Base-by-base conservation (phyloP, 2,113 vertebrate genomes). In the Polypterus senegalus region DNA sequence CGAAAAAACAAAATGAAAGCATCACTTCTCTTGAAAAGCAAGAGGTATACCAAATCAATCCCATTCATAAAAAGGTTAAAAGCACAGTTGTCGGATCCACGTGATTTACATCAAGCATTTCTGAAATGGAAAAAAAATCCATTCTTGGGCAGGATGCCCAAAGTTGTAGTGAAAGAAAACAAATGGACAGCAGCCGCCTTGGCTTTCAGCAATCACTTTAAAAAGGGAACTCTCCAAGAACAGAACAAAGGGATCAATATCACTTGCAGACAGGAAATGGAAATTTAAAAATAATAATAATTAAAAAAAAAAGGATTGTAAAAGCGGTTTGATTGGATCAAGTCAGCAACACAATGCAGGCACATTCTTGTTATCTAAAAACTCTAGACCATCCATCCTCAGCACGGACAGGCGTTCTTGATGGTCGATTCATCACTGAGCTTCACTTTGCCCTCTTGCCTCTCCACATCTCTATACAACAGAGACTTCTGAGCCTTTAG, bases 401-500 rank as follows among this genome's bases (percentile, higher is more conserved):
- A 97, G 78, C 94, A 97, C 43, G 89, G 92, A 79, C 94, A 97
- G 70, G 73, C 83, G 66, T 69, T 77, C 74, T 88, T 96, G 62
- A 78, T 76, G 54, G 73, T 74, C 48, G 83, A 68, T 56, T 85
- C 77, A 64, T 89, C 86, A 9, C 73, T 66, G 6, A 90, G 83
- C 65, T 87, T 87, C 60, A 88, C 78, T 78, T 80, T 88, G 9
- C 88, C 88, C 1, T 88, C 89, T 81, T 91, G 91, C 71, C 90
- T 77, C 71, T 91, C 88, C 74, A 88, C 76, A 62, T 92, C 91
- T 67, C 92, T 88, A 81, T 92, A 93, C 61, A 90, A 85, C 70
- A 94, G 86, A n/a, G 91, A 92, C 62, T 92, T 94, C 82, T 98
- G 94, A 4, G 89, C 90, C 77, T 98, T 97, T 11, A 98, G 84